Conservation (phyloP, 2,888 invertebrate genomes). For the Anthrax anthrax region DNA sequence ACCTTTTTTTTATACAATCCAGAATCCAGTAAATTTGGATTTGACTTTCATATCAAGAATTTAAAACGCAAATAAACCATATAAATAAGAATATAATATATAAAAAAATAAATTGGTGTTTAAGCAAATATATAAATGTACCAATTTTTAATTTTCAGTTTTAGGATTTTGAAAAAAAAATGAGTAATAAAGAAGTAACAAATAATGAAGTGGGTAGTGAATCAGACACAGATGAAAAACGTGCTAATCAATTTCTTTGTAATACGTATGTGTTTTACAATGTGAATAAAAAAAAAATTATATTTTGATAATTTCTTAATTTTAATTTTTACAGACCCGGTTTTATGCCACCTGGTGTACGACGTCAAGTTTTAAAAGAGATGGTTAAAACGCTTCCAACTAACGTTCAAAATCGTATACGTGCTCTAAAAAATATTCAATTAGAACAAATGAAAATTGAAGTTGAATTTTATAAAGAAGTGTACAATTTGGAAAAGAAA, state of each 20-base stretch:
- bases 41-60: no score
- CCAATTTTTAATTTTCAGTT: no score
- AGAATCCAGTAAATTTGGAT: no score
- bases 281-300: neutral
- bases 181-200: constrained; percentile 8
- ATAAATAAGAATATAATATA: no score
- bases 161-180: no score
- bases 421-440: constrained; percentile 79
- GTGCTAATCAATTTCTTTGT: constrained; percentile 7
- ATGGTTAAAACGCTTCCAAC: constrained; percentile 30
- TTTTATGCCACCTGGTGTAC: constrained; percentile 26
- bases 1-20: no score
- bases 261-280: constrained; percentile 8
- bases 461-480: constrained; percentile 85
- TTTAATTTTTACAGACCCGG: constrained; percentile 10
- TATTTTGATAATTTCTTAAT: neutral
- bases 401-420: constrained; percentile 64
- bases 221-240: constrained; percentile 10
- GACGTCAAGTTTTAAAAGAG: constrained; percentile 31
- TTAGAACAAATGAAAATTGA: constrained; percentile 74
- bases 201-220: constrained; percentile 7
- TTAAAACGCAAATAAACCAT: no score
- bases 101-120: no score
- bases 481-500: constrained; percentile 31
- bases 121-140: no score